Evolutionary conservation across 2,113 vertebrate species (phyloP).

Genomic region (Aptenodytes forsteri): DNA sequence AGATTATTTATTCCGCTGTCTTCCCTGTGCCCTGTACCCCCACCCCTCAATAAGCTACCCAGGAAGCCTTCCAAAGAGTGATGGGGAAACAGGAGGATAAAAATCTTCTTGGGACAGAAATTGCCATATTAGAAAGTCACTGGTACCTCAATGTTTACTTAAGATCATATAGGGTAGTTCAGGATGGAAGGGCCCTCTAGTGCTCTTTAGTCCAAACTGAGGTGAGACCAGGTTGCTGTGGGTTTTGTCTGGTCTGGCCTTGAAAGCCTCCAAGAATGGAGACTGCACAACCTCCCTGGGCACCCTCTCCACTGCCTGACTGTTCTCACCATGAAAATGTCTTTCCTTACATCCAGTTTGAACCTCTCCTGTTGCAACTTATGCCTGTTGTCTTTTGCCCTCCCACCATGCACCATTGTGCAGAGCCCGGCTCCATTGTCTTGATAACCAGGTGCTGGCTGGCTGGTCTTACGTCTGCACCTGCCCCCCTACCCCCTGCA

Average conservation of each 20-base stretch:
- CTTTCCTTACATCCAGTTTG: neutral
- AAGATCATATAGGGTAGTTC: neutral
- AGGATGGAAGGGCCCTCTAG: neutral
- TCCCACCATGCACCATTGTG: neutral
- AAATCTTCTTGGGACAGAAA: neutral
- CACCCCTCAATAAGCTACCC: rapidly evolving
- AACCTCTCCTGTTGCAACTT: neutral
- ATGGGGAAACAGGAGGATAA: neutral
- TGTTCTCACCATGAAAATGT: rapidly evolving
- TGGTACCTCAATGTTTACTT: neutral
- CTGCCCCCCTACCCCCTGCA: no score
- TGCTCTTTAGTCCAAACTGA: neutral
- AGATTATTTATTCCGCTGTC: neutral
- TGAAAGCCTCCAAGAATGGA: neutral
- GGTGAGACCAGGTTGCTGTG: neutral
- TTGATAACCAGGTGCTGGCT: neutral
- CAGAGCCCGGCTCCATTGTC: neutral
- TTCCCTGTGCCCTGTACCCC: neutral
- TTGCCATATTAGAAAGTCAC: neutral
- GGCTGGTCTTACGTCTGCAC: neutral
- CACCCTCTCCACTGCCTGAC: neutral
- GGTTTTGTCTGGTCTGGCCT: neutral
- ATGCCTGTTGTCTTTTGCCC: neutral
- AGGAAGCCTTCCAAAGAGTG: neutral
- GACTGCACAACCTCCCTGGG: neutral